These are phyloP conservation scores for Pontoporia blainvillei DNA, from an alignment of 2,113 vertebrate species.

Conservation along the genomic window DNA sequence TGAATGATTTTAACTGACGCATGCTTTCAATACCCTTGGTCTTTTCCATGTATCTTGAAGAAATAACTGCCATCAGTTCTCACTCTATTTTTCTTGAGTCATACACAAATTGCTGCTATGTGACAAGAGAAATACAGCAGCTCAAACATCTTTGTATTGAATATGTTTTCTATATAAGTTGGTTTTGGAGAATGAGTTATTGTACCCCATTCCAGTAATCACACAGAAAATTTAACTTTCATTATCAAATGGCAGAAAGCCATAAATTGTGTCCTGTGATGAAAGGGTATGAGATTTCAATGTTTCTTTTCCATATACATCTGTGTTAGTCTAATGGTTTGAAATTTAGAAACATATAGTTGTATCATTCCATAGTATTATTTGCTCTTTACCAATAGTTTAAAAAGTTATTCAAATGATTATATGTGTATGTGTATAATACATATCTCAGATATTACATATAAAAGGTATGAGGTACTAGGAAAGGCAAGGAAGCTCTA, in stretches of 20 bases:
- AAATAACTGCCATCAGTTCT: conserved; percentile 52
- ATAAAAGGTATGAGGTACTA: neutral
- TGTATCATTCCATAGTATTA: neutral
- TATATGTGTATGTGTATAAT: neutral
- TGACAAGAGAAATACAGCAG: conserved; percentile 42
- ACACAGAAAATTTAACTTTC: conserved; percentile 2
- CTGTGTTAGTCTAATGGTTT: neutral
- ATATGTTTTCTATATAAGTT: conserved; percentile 47
- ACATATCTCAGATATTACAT: neutral
- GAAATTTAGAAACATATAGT: neutral
- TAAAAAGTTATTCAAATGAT: neutral
- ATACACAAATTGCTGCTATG: conserved; percentile 41
- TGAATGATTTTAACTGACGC: conserved; percentile 44
- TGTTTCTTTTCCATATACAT: neutral
- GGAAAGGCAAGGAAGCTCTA: neutral
- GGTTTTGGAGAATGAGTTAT: conserved; percentile 51
- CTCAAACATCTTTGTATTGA: conserved; percentile 42
- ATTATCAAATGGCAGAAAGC: conserved; percentile 42
- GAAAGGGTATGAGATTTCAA: neutral
- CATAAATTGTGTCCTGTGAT: conserved; percentile 12
- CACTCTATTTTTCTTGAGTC: conserved; percentile 26
- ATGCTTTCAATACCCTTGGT: neutral
- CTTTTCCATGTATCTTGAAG: neutral
- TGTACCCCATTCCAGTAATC: neutral
- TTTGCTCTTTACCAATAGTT: neutral